These are phyloP conservation scores for Recurvirostra avosetta DNA, from an alignment of 2,113 vertebrate genomes.

Conservation along the genomic window DNA sequence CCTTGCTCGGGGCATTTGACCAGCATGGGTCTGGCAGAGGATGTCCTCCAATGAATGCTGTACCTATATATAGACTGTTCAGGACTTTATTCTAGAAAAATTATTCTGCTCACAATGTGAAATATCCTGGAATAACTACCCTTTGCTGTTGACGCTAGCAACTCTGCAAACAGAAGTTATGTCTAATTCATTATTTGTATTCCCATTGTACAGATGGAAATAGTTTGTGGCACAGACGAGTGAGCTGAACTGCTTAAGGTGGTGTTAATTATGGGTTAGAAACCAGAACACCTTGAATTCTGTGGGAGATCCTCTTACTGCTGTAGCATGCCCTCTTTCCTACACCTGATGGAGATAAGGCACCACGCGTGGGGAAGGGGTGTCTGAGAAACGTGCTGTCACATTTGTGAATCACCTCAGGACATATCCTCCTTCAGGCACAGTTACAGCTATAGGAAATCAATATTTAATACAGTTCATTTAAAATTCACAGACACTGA, in stretches of 20 bases:
- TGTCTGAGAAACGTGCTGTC: neutral
- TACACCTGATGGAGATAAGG: accelerated
- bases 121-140: neutral
- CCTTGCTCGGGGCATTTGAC: neutral
- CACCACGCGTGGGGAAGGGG: accelerated
- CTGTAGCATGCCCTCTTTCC: neutral
- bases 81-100: neutral
- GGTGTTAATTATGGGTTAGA: neutral
- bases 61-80: neutral
- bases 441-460: neutral
- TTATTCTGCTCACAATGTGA: neutral
- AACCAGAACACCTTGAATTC: neutral
- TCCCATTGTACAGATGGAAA: neutral
- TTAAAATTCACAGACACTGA: neutral
- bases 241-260: neutral
- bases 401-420: neutral
- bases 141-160: neutral
- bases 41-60: neutral
- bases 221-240: neutral
- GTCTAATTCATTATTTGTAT: neutral
- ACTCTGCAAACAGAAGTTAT: neutral
- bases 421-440: neutral
- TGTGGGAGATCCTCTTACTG: neutral
- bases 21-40: neutral
- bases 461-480: constrained; percentile 11